A percentile compares a stretch with the other conserved stretches of the same genome.
Conservation (phyloP, 64 coral and sea anemone species). For the Montipora capricornis region DNA sequence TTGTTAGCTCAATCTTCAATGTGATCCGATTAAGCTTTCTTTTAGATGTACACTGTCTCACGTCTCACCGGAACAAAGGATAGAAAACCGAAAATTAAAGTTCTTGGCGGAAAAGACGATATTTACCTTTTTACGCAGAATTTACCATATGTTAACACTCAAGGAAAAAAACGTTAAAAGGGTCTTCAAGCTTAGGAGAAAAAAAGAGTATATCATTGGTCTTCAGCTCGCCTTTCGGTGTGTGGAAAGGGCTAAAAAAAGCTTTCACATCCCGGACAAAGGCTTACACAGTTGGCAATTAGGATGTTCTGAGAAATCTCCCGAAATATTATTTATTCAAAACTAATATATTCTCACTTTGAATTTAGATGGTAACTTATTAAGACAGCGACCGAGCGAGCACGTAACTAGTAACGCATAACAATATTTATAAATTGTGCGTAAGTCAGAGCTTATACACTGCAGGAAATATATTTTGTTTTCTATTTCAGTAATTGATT, state of each 20-base stretch:
- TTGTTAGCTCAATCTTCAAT: neutral
- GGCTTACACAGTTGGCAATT: constrained; percentile 3
- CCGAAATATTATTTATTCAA: constrained; percentile 37
- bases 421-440: neutral
- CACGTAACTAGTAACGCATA: neutral
- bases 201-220: neutral
- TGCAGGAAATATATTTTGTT: neutral
- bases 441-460: neutral
- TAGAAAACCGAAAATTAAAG: neutral
- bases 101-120: neutral
- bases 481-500: constrained; percentile 10
- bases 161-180: neutral
- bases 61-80: neutral
- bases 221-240: too few species aligned
- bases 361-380: neutral
- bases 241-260: neutral
- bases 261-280: neutral
- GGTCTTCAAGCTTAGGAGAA: neutral
- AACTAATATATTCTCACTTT: constrained; percentile 5
- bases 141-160: neutral
- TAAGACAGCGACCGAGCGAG: neutral
- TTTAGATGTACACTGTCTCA: neutral
- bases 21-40: neutral
- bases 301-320: neutral
- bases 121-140: neutral